A percentile compares a stretch with the other conserved stretches of the same genome.
Conservation (phyloP, 2,113 vertebrate genomes). For the Xiphorhynchus elegans region DNA sequence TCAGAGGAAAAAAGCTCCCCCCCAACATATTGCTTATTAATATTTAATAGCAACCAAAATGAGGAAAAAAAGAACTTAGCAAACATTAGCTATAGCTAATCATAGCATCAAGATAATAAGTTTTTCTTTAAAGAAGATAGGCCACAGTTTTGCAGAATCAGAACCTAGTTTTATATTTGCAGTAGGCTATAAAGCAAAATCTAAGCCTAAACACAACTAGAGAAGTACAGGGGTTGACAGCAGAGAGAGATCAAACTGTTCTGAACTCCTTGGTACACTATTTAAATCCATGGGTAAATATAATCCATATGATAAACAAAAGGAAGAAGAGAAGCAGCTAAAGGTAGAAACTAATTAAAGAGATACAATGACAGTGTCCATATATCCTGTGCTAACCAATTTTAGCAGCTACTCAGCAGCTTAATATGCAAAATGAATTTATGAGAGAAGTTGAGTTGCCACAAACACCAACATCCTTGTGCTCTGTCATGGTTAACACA, state of each 20-base stretch:
- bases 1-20: background rate
- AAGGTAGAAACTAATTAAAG: background rate
- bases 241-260: background rate
- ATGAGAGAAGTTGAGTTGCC: background rate
- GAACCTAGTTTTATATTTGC: background rate
- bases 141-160: background rate
- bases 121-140: background rate
- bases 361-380: background rate
- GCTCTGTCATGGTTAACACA: fast-evolving
- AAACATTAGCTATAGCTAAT: background rate
- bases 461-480: background rate
- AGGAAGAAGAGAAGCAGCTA: background rate
- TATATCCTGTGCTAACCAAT: background rate
- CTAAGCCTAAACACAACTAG: background rate
- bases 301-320: background rate
- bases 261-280: background rate
- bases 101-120: background rate
- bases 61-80: background rate
- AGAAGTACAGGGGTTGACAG: background rate
- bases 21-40: background rate
- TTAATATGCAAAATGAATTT: background rate
- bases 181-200: background rate
- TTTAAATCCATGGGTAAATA: background rate
- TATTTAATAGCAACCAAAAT: background rate
- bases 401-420: background rate